Conservation (phyloP, 2,113 vertebrate genomes). For the Istiophorus platypterus region DNA sequence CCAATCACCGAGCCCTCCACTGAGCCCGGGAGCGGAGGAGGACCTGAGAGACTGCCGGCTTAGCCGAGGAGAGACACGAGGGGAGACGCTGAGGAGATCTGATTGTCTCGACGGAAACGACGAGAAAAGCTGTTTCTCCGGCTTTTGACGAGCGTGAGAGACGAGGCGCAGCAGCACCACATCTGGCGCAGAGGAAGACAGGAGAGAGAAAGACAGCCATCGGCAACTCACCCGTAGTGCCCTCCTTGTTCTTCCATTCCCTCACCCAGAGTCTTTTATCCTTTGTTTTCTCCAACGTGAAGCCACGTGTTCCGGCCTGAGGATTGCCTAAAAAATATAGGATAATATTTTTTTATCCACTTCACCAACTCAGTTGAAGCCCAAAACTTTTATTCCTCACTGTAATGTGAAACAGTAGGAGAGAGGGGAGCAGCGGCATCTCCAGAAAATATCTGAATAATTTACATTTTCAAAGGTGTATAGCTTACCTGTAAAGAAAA, state of each 20-base stretch:
- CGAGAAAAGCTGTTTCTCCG: slow-evolving; percentile 56
- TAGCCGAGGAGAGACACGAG: slow-evolving; percentile 45
- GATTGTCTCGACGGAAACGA: slow-evolving; percentile 76
- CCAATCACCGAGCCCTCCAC: slow-evolving; percentile 35
- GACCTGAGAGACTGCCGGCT: slow-evolving; percentile 51
- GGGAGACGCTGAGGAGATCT: slow-evolving; percentile 48
- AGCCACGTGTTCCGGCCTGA: slow-evolving; percentile 68
- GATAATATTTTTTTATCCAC: slow-evolving; percentile 73
- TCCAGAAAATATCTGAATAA: slow-evolving; percentile 47
- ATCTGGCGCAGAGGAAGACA: slow-evolving; percentile 82
- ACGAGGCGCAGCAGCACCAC: slow-evolving; percentile 76
- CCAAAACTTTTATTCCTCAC: slow-evolving; percentile 71
- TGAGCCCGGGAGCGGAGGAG: slow-evolving; percentile 56
- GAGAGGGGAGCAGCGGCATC: slow-evolving; percentile 75
- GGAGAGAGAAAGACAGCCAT: slow-evolving; percentile 49
- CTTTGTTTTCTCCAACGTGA: slow-evolving; percentile 69
- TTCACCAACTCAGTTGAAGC: slow-evolving; percentile 68
- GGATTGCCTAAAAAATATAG: slow-evolving; percentile 77
- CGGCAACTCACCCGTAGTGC: slow-evolving; percentile 87
- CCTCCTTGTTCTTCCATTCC: slow-evolving; percentile 47
- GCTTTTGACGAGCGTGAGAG: slow-evolving; percentile 69
- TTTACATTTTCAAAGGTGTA: slow-evolving; percentile 71
- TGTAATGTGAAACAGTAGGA: slow-evolving; percentile 34
- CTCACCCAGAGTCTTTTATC: slow-evolving; percentile 35
- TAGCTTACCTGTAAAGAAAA: slow-evolving; percentile 84